Evolutionary conservation across 2,797 vertebrate genomes (phyloP), one percentile per base, ranked within the genome.

Genomic region (Anabacerthia variegaticeps): DNA sequence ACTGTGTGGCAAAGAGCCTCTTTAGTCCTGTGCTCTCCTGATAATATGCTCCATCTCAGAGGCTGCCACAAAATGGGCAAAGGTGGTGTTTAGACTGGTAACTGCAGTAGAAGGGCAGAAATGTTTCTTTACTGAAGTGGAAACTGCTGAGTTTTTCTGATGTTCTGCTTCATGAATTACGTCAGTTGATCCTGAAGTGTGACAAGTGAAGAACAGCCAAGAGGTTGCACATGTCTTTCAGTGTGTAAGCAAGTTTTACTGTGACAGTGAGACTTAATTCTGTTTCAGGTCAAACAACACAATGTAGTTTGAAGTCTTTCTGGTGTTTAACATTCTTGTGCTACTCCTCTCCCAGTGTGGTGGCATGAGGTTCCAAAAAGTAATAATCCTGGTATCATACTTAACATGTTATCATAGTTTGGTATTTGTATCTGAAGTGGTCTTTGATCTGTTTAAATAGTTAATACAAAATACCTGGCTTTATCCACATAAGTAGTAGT

Each of bases 241-340:
- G n/a, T 37, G 39, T 84, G 51, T 88, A 81, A 84, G 83, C 73
- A 69, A 78, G 85, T 69, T 81, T 58, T 68, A 9, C 36, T 78
- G 73, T 90, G 88, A 69, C 58, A 67, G 17, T 37, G 56, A 87
- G 37, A 17, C 34, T 86, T 69, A 55, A 83, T 73, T 94, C 74
- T 93, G 36, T 81, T 94, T 88, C 75, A 66, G 83, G 86, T 96
- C 76, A 95, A 95, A 88, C 28, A 54, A 2, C 34, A 39, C 10
- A 1, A 32, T 80, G 37, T 43, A 86, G 69, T 66, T 86, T 66
- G 62, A 77, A 81, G 71, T 46, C 39, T 59, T 84, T 28, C 34
- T 94, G 62, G 22, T 86, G 58, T 72, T 92, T 46, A 72, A 27
- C 36, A 8, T 82, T 87, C n/a, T 46, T 79, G 24, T 69, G n/a